phyloP scores from a whole-genome alignment of 1,140 invertebrate species.

The Sinella curviseta region DNA sequence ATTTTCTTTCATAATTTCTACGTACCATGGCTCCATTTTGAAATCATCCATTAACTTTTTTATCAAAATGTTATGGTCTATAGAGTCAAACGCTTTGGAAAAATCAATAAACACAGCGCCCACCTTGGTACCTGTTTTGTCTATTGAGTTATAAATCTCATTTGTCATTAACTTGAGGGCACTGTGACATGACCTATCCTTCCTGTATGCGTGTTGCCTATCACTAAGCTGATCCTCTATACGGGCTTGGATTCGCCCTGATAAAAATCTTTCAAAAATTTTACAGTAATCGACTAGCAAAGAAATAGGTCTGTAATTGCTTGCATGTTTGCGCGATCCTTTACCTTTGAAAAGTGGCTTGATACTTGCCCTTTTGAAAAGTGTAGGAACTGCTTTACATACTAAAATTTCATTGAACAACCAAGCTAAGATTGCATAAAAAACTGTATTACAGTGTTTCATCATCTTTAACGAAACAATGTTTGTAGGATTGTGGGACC shows the following conservation, averaged over 20 bases:
- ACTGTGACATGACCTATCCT: background rate
- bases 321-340: slow-evolving; percentile 17
- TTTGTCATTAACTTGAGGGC: background rate
- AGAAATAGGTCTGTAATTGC: too few species aligned
- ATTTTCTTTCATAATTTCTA: too few species aligned
- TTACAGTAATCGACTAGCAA: too few species aligned
- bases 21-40: too few species aligned
- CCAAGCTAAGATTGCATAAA: background rate
- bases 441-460: background rate
- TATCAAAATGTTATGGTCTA: too few species aligned
- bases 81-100: too few species aligned
- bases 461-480: background rate
- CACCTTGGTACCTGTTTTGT: slow-evolving; percentile 27
- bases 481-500: background rate
- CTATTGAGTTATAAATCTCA: background rate
- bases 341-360: slow-evolving; percentile 1
- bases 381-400: background rate
- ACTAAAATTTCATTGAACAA: background rate
- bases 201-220: slow-evolving; percentile 24
- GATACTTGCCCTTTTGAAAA: background rate
- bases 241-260: background rate
- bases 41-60: too few species aligned
- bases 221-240: slow-evolving; percentile 20
- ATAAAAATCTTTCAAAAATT: too few species aligned
- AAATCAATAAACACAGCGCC: slow-evolving; percentile 9